phyloP scores from a whole-genome alignment of 1,140 invertebrate species.

The Bacillus rossius region DNA sequence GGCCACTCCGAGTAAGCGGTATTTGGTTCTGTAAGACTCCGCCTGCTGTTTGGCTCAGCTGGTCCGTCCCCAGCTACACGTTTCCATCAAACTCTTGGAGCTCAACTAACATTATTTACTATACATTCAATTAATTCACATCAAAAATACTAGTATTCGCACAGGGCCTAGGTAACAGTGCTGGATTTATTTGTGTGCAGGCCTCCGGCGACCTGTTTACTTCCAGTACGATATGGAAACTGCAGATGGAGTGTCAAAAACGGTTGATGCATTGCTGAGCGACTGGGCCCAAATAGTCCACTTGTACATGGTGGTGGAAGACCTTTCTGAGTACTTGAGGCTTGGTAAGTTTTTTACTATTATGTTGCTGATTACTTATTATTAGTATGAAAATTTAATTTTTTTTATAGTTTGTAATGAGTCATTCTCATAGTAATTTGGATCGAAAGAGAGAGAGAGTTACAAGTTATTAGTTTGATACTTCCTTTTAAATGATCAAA shows the following conservation, averaged over 20 bases:
- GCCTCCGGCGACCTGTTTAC: conserved; percentile 75
- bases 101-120: neutral
- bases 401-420: conserved; percentile 1
- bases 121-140: conserved; percentile 6
- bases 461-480: neutral
- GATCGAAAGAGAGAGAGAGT: neutral
- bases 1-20: no score
- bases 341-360: conserved; percentile 41
- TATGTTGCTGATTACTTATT: conserved; percentile 11
- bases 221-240: conserved; percentile 82
- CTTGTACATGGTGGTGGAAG: conserved; percentile 76
- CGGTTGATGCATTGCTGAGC: conserved; percentile 75
- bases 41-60: no score
- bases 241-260: conserved; percentile 62
- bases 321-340: conserved; percentile 66
- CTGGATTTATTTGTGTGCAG: conserved; percentile 42
- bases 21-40: no score
- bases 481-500: neutral
- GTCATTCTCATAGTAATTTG: neutral
- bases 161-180: no score
- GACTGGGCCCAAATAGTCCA: conserved; percentile 91
- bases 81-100: no score
- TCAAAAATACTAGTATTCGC: conserved; percentile 3
- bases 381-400: conserved; percentile 2
- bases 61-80: no score